Evolutionary conservation across 2,888 invertebrate genomes (phyloP), one percentile per base, ranked within the genome.

Genomic region (Aphodius granarius): DNA sequence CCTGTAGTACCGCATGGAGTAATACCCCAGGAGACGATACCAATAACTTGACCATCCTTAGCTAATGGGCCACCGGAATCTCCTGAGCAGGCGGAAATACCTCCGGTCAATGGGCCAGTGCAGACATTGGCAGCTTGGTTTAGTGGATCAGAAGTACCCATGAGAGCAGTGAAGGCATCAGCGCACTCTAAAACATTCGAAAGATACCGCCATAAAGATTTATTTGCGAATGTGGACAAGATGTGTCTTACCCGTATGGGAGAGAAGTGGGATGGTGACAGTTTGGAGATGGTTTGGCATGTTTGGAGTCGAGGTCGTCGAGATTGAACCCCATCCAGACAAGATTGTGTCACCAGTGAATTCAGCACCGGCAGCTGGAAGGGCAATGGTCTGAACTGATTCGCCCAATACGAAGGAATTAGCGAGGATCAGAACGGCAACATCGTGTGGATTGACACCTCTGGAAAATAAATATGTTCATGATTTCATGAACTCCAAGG

Each of bases 21-120:
- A 0, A 87, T 82, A 0, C 90, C 89, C 89, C 90, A 90, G 0
- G 90, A 90, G 0, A 90, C 89, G 1, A 90, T 82, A 16, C 90
- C 90, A 15, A 90, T 80, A 63, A 89, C 80, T 3, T 77, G 75
- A 17, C 63, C 68, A 17, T 77, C 74, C 86, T 81, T 85, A 20
- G 88, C 86, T 6, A 90, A 83, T 0, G 90, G 90, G 15, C 90
- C 90, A 0, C 90, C 90, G 3, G 90, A 90, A 78, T 91, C 90
- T 9, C 90, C 90, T 63, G 83, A 87, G 79, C 90, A 90, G 9
- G 89, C 89, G 18, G 89, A 88, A 6, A 78, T 43, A 0, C 77
- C 74, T 18, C 80, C 82, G 62, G 80, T 81, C 77, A 84, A 83
- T 22, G 83, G 66, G 4, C 43, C 43, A 0, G 89, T 89, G 79